Conservation (phyloP, 2,797 vertebrate species). For the Gymnodraco acuticeps region DNA sequence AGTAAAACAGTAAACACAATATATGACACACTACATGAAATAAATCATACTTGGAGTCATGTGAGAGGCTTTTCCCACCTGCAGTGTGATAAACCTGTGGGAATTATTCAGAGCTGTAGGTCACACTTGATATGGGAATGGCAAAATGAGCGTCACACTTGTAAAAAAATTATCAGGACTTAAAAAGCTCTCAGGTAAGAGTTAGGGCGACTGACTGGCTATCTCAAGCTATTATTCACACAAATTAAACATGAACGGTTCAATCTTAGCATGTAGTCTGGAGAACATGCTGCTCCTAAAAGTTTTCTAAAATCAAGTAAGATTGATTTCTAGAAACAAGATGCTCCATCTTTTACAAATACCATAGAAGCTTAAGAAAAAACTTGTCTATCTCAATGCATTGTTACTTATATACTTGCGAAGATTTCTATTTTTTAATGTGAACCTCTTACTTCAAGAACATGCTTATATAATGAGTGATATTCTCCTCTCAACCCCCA, state of each 20-base stretch:
- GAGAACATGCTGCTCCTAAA: too few species aligned
- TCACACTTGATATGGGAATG: neutral
- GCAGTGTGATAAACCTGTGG: constrained; percentile 12
- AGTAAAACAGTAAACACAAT: constrained; percentile 23
- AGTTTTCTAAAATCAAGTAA: neutral
- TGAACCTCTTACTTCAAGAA: constrained; percentile 7
- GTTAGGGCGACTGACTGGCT: too few species aligned
- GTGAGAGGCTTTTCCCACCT: constrained; percentile 23
- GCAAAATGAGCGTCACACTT: neutral
- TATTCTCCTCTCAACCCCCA: constrained; percentile 17
- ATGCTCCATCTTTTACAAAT: too few species aligned
- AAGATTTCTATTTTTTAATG: too few species aligned
- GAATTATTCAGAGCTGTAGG: constrained; percentile 1
- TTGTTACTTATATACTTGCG: too few species aligned
- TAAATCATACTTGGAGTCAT: constrained; percentile 7
- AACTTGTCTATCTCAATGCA: too few species aligned
- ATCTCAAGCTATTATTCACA: neutral
- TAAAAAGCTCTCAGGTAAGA: neutral
- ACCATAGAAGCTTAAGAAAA: too few species aligned
- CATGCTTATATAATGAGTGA: constrained; percentile 29
- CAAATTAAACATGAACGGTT: constrained; percentile 1
- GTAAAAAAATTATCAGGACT: neutral
- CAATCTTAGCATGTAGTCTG: neutral
- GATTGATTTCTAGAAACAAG: too few species aligned
- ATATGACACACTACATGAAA: constrained; percentile 1